Conservation (phyloP, 2,797 vertebrate genomes). For the Pipistrellus nathusii region DNA sequence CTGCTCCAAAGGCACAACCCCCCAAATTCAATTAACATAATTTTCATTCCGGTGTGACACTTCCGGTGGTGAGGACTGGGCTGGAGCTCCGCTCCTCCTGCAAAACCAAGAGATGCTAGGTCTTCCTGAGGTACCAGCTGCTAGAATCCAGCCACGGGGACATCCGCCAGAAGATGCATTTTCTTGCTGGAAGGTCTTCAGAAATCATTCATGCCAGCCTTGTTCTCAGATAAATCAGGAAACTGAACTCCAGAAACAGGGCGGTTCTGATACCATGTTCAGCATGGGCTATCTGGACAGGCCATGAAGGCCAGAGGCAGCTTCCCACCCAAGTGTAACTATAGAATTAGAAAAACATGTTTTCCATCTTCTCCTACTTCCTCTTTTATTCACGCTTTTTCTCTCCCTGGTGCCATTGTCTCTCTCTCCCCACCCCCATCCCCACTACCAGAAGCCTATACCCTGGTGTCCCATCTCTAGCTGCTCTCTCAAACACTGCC, state of each 20-base stretch:
- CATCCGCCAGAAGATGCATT: neutral
- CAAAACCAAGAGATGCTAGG: neutral
- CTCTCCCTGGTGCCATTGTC: neutral
- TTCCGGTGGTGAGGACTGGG: neutral
- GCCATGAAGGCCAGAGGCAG: neutral
- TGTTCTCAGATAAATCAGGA: neutral
- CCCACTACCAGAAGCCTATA: neutral
- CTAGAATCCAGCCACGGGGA: neutral
- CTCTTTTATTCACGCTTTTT: neutral
- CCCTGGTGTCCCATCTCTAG: neutral
- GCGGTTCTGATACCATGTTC: neutral
- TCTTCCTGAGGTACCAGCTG: neutral
- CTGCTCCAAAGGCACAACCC: constrained; percentile 13
- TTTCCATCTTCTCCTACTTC: neutral
- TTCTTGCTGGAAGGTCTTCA: neutral
- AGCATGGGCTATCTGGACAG: neutral
- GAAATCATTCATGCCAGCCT: neutral
- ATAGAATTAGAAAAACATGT: neutral
- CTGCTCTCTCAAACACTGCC: neutral
- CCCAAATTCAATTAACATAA: constrained; percentile 22
- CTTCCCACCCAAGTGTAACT: neutral
- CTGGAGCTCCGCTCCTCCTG: neutral
- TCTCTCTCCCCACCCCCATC: too few species aligned
- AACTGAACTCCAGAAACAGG: neutral
- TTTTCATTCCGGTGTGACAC: constrained; percentile 4